Percentiles rank a stretch among this genome's conserved stretches.
Conservation (phyloP, 2,113 vertebrate species). For the Trematocara stigmaticum region DNA sequence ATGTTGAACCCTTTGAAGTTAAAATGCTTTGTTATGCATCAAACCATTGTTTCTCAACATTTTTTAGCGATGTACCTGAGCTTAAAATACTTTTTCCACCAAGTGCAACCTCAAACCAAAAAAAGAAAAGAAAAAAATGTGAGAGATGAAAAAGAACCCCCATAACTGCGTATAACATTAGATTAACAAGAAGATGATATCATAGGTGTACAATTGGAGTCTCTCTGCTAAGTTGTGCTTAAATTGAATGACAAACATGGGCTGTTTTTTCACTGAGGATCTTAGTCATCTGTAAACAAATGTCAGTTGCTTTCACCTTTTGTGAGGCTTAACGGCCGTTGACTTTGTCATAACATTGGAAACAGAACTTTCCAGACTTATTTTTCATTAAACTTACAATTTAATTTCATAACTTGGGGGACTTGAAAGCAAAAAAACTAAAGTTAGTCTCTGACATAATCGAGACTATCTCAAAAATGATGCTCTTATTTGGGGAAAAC, state of each 20-base stretch:
- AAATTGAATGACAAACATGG: not conserved
- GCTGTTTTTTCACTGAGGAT: not conserved
- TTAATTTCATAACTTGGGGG: not conserved
- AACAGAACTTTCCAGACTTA: not conserved
- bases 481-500: not conserved
- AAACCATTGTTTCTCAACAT: not conserved
- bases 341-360: not conserved
- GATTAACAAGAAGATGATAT: not conserved
- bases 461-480: not conserved
- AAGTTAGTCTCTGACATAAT: not conserved
- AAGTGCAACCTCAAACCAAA: not conserved
- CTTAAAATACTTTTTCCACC: not conserved
- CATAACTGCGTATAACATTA: not conserved
- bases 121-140: not conserved
- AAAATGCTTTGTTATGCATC: not conserved
- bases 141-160: not conserved
- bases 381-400: not conserved
- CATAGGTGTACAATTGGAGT: accelerated
- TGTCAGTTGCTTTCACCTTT: not conserved
- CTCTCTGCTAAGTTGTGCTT: too few relatives aligned
- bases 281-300: not conserved
- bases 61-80: accelerated
- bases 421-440: not conserved
- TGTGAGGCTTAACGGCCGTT: not conserved
- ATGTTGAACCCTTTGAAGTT: not conserved